Conservation (phyloP, 2,888 invertebrate species). For the Cephus pulcher region DNA sequence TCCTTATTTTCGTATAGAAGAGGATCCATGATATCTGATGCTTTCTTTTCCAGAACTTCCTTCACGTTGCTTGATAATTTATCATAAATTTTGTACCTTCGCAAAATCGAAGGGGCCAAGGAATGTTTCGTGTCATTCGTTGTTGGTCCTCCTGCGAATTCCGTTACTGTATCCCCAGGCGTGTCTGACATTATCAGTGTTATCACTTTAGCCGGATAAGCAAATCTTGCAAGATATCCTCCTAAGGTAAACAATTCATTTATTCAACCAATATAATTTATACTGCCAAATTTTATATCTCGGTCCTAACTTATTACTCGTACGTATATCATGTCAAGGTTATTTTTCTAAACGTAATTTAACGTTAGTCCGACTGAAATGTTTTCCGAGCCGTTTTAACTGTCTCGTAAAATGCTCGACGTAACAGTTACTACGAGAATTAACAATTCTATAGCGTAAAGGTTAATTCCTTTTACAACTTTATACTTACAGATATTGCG, state of each 20-base stretch:
- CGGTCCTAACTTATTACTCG: neutral
- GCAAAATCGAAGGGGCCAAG: constrained; percentile 66
- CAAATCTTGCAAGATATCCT: constrained; percentile 66
- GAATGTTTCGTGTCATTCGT: constrained; percentile 56
- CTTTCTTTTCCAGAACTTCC: constrained; percentile 34
- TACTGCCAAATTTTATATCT: neutral
- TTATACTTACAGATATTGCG: neutral
- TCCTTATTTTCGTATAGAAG: constrained; percentile 30
- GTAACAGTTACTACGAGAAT: neutral
- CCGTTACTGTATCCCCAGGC: constrained; percentile 70
- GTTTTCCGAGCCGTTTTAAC: neutral
- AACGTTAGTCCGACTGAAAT: neutral
- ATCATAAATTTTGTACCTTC: constrained; percentile 61
- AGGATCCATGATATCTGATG: constrained; percentile 1
- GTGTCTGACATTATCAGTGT: constrained; percentile 76
- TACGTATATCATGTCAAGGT: neutral
- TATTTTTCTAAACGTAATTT: neutral
- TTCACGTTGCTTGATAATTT: constrained; percentile 56
- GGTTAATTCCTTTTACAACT: neutral
- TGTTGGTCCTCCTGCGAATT: constrained; percentile 76
- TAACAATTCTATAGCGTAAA: neutral
- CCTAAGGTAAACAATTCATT: constrained; percentile 42
- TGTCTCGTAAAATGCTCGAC: neutral
- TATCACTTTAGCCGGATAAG: constrained; percentile 65
- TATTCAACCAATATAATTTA: neutral